Evolutionary conservation across 2,113 vertebrate genomes (phyloP).

Genomic region (Salvator merianae): DNA sequence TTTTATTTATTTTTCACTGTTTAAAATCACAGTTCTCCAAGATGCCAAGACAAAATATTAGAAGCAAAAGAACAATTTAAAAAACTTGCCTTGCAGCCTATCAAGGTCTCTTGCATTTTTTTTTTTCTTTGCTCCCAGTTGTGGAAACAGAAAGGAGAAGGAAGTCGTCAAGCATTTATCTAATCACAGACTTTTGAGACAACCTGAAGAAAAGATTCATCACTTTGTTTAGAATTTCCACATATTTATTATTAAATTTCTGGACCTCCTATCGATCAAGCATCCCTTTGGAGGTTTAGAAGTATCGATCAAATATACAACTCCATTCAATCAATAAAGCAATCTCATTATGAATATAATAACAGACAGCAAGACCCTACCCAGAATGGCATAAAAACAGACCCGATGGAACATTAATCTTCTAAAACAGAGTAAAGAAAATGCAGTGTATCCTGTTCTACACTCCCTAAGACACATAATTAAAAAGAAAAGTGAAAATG

Average conservation of each 20-base stretch:
- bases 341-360: background rate
- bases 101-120: too few relatives aligned
- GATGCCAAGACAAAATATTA: background rate
- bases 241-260: background rate
- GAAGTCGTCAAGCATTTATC: background rate
- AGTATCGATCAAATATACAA: background rate
- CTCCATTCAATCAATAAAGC: background rate
- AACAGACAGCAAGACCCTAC: background rate
- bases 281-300: background rate
- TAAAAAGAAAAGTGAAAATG: too few relatives aligned
- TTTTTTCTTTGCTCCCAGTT: background rate
- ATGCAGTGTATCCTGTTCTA: too few relatives aligned
- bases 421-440: too few relatives aligned
- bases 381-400: background rate
- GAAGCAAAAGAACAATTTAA: background rate
- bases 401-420: too few relatives aligned
- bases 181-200: background rate
- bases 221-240: background rate
- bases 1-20: background rate
- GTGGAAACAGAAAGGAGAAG: background rate
- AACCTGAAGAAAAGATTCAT: background rate
- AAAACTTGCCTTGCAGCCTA: background rate
- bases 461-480: too few relatives aligned
- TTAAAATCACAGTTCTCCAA: background rate
- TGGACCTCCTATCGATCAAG: background rate